phyloP scores from a whole-genome alignment of 1,140 invertebrate genomes.

The Drosophila bocqueti region DNA sequence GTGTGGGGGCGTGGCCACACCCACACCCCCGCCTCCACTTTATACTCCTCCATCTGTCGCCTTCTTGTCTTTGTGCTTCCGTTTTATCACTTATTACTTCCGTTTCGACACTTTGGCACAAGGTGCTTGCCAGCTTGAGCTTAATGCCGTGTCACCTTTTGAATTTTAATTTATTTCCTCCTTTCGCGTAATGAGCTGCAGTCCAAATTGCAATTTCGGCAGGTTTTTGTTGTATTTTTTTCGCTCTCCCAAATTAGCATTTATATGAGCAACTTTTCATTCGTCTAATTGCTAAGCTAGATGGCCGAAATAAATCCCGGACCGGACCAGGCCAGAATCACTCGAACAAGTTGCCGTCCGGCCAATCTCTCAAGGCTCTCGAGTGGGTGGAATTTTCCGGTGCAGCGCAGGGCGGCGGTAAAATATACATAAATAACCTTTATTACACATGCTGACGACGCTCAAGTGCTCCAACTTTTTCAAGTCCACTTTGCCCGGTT shows the following conservation, averaged over 20 bases:
- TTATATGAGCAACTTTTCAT: slow-evolving; percentile 78
- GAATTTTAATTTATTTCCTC: slow-evolving; percentile 71
- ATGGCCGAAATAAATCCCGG: slow-evolving; percentile 74
- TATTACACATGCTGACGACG: slow-evolving; percentile 80
- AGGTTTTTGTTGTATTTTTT: not conserved
- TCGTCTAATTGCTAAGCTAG: slow-evolving; percentile 71
- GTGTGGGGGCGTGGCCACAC: slow-evolving; percentile 30
- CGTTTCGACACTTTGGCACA: slow-evolving; percentile 65
- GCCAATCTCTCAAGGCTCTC: slow-evolving; percentile 31
- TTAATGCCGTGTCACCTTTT: slow-evolving; percentile 76
- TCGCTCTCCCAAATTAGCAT: slow-evolving; percentile 57
- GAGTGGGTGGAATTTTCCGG: slow-evolving; percentile 18
- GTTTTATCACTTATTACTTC: slow-evolving; percentile 82
- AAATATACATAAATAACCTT: slow-evolving; percentile 84
- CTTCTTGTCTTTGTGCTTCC: slow-evolving; percentile 67
- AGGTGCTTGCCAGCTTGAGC: slow-evolving; percentile 42
- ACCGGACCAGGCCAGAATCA: slow-evolving; percentile 43
- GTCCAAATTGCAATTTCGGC: slow-evolving; percentile 61
- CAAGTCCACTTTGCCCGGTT: slow-evolving; percentile 81
- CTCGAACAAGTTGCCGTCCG: slow-evolving; percentile 59
- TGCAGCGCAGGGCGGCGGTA: slow-evolving; percentile 48
- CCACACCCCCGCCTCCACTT: slow-evolving; percentile 11
- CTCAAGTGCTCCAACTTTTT: slow-evolving; percentile 82
- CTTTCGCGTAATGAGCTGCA: slow-evolving; percentile 62
- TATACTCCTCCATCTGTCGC: slow-evolving; percentile 42